Evolutionary conservation across 2,113 vertebrate genomes (phyloP).

Genomic region (Columbina picui): DNA sequence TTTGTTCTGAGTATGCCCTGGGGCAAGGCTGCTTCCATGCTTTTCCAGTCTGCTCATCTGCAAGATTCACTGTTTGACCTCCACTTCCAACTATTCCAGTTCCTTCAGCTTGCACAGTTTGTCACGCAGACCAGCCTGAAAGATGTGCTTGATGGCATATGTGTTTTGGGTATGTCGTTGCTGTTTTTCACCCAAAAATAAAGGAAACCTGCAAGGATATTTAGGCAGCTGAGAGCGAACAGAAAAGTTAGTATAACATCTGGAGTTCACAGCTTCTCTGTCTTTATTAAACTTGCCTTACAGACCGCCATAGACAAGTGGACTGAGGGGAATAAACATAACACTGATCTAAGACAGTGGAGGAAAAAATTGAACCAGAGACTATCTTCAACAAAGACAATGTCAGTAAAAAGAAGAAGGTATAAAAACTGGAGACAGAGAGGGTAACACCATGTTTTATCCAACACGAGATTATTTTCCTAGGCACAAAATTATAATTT

Average conservation of each 20-base stretch:
- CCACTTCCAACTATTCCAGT: neutral
- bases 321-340: neutral
- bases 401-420: neutral
- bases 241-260: neutral
- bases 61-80: neutral
- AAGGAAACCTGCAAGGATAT: neutral
- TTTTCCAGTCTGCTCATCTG: neutral
- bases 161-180: neutral
- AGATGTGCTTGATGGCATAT: neutral
- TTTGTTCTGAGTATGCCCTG: neutral
- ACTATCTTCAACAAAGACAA: neutral
- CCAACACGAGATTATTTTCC: neutral
- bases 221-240: neutral
- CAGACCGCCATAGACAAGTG: neutral
- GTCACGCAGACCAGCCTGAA: neutral
- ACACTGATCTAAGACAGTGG: neutral
- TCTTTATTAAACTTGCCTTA: neutral
- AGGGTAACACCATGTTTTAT: neutral
- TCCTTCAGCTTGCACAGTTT: neutral
- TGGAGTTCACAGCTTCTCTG: neutral
- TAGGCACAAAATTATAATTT: neutral
- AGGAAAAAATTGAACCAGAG: neutral
- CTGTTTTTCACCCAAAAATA: neutral
- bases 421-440: neutral
- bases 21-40: neutral